These are phyloP conservation scores for Dendrolimus punctatus DNA, from an alignment of 1,140 invertebrate genomes.

Conservation along the genomic window DNA sequence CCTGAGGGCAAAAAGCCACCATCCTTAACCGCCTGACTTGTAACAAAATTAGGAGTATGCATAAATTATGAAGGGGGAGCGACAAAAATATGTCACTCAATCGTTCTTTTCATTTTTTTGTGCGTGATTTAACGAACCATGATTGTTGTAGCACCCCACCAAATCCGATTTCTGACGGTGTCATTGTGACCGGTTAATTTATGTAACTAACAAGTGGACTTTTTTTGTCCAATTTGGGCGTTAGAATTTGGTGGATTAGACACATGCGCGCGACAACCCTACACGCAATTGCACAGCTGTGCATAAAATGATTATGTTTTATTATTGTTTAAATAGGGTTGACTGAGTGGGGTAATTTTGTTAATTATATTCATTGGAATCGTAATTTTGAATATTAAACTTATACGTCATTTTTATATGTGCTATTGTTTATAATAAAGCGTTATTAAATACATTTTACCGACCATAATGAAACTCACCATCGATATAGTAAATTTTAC, in stretches of 20 bases:
- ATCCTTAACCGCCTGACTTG: background rate
- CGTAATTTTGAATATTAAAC: too few relatives aligned
- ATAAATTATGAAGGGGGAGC: constrained; percentile 19
- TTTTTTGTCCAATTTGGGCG: constrained; percentile 12
- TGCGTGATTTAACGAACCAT: constrained; percentile 56
- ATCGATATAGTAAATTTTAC: too few relatives aligned
- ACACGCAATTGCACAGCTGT: too few relatives aligned
- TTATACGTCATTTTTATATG: too few relatives aligned
- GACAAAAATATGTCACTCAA: constrained; percentile 42
- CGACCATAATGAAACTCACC: too few relatives aligned
- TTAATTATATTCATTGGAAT: too few relatives aligned
- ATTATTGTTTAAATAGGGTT: too few relatives aligned
- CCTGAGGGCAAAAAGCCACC: background rate
- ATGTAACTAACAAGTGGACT: constrained; percentile 20
- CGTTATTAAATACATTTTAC: too few relatives aligned
- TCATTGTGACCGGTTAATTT: constrained; percentile 36
- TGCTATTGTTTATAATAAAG: too few relatives aligned
- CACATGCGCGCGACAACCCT: too few relatives aligned
- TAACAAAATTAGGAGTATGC: constrained; percentile 29
- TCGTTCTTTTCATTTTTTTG: constrained; percentile 34
- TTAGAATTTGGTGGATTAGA: constrained; percentile 8
- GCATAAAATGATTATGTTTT: too few relatives aligned
- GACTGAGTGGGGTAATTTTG: too few relatives aligned
- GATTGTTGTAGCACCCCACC: constrained; percentile 46
- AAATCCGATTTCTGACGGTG: constrained; percentile 46